Evolutionary conservation across 2,888 invertebrate species (phyloP).

Genomic region (Drosophila sordidula): DNA sequence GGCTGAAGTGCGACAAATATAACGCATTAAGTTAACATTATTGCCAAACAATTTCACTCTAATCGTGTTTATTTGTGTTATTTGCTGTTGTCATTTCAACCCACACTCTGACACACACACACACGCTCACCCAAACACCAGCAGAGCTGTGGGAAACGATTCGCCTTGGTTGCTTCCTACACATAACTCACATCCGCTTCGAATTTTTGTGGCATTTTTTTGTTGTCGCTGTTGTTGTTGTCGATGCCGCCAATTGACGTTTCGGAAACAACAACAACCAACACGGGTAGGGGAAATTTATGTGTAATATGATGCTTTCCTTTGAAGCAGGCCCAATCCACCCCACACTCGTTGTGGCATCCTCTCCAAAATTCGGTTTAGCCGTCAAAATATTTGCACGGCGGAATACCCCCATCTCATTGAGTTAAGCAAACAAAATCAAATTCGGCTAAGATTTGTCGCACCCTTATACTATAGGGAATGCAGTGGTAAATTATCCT

Average conservation of each 20-base stretch:
- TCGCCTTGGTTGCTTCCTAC: conserved; percentile 54
- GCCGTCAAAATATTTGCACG: conserved; percentile 56
- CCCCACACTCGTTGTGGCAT: conserved; percentile 3
- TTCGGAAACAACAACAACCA: conserved; percentile 23
- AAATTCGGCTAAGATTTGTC: conserved; percentile 42
- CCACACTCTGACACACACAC: conserved; percentile 3
- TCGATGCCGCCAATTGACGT: conserved; percentile 31
- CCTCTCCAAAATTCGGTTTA: conserved; percentile 50
- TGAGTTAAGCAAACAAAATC: conserved; percentile 69
- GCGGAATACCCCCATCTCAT: conserved; percentile 52
- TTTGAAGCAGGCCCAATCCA: conserved; percentile 6
- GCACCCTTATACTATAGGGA: conserved; percentile 7
- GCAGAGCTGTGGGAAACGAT: conserved; percentile 42
- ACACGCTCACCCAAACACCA: background rate
- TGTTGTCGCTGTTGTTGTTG: conserved; percentile 14
- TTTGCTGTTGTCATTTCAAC: conserved; percentile 44
- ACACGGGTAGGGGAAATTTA: conserved; percentile 32
- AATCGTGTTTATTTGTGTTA: conserved; percentile 59
- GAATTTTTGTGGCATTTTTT: conserved; percentile 55
- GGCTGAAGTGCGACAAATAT: conserved; percentile 47
- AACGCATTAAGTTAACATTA: conserved; percentile 61
- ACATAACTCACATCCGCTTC: conserved; percentile 70
- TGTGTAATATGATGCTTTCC: conserved; percentile 49
- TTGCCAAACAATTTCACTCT: conserved; percentile 68
- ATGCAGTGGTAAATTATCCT: conserved; percentile 35